Base-by-base conservation (phyloP, 2,113 vertebrate genomes). In the Dromiciops gliroides region DNA sequence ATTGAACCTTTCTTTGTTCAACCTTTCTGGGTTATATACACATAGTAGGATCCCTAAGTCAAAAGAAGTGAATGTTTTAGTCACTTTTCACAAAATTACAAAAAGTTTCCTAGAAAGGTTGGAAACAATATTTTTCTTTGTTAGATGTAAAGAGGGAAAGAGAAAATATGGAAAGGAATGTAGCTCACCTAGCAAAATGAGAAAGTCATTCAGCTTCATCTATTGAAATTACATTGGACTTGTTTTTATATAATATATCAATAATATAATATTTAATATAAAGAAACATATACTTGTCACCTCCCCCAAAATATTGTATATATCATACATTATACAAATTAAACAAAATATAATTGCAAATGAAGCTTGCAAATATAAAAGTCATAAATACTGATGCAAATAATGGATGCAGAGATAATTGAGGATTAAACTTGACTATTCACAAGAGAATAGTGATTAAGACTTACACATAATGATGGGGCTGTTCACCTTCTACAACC, bases 251-350 rank as follows among this genome's bases (percentile, higher is more conserved):
- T 44, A n/a, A 75, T 50, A 89, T 83, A 23, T 5, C 51, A 89
- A 75, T 37, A 67, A 31, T 44, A 44, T 83, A 83, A 75, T 93
- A 0, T 89, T 95, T 95, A 11, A 25, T 91, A 9, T 88, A 91
- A 50, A 22, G 8, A 56, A 91, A 83, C 31, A 37, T 94, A 25
- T 67, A 83, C 23, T 31, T 95, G 93, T 93, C 3, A 97, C 90
- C 19, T 89, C 92, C 1, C 4, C 51, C 49, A 44, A 7, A 83
- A 83, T 91, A 92, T n/a, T 90, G 19, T 83, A 4, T 51, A 49
- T n/a, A 95, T 8, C 31, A 47, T 0, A 25, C n/a, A 0, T 48
- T 89, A 49, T 37, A 24, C 5, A 92, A 5, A 9, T 25, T 50
- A 47, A 26, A 0, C 50, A 90, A 89, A 53, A 89, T 93, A 8